Evolutionary conservation across 2,113 vertebrate genomes (phyloP).

Genomic region (Cyanistes caeruleus): DNA sequence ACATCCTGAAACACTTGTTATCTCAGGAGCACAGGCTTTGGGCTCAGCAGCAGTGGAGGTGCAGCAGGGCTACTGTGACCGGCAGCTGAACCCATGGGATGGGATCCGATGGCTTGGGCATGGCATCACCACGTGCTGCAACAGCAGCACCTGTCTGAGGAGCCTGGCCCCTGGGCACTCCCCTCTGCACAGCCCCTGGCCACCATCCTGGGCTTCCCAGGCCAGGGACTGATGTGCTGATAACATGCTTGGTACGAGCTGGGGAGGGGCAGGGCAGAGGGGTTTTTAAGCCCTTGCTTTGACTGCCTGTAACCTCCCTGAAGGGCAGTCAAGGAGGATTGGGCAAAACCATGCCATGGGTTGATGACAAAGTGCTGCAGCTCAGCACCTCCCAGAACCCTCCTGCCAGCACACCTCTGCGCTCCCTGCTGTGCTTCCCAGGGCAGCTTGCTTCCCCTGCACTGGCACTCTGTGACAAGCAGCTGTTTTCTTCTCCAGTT

Average conservation of each 20-base stretch:
- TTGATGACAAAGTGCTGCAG: background rate
- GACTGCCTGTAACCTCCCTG: background rate
- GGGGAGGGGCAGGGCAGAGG: background rate
- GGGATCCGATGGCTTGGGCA: accelerated
- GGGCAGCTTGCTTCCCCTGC: background rate
- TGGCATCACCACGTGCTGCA: accelerated
- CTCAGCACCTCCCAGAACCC: background rate
- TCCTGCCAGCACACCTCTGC: background rate
- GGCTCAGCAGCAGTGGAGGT: background rate
- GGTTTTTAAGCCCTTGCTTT: background rate
- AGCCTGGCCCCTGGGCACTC: background rate
- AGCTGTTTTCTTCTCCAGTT: background rate
- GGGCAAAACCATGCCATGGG: accelerated
- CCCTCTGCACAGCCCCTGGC: accelerated
- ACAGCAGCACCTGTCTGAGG: background rate
- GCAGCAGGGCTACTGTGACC: background rate
- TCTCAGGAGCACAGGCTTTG: background rate
- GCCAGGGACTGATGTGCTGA: background rate
- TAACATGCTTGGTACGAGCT: background rate
- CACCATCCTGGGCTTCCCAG: no score
- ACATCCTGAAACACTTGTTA: background rate
- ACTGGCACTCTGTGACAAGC: background rate
- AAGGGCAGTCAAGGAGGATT: background rate
- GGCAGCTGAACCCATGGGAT: accelerated
- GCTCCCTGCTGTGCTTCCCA: accelerated